Conservation (phyloP, 2,888 invertebrate species). For the Lysandra bellargus region DNA sequence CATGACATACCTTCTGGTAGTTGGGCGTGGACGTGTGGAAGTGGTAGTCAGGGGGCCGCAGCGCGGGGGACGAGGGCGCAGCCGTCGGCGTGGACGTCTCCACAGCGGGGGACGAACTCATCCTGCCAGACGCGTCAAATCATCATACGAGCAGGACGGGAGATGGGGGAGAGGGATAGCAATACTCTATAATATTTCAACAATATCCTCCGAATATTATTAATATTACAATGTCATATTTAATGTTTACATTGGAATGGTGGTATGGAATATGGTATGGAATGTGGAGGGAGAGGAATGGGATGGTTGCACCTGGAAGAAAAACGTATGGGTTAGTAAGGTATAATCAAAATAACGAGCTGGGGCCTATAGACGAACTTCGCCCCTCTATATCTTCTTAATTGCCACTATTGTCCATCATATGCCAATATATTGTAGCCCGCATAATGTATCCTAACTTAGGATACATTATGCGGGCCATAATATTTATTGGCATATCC, state of each 20-base stretch:
- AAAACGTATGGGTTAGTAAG: background rate
- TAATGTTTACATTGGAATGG: background rate
- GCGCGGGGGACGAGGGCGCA: slow-evolving; percentile 66
- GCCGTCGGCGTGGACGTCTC: slow-evolving; percentile 72
- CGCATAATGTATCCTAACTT: background rate
- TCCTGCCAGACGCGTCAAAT: slow-evolving; percentile 64
- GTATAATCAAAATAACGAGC: no score
- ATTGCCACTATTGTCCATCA: background rate
- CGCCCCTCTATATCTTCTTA: no score
- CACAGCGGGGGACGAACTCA: slow-evolving; percentile 77
- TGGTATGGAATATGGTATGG: background rate
- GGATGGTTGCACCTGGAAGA: background rate
- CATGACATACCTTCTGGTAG: slow-evolving; percentile 57
- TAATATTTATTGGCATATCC: background rate
- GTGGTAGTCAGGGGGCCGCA: slow-evolving; percentile 56
- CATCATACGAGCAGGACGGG: slow-evolving; percentile 55
- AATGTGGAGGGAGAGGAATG: slow-evolving; percentile 4
- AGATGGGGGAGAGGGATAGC: slow-evolving; percentile 26
- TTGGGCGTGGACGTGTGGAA: slow-evolving; percentile 72
- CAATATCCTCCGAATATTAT: background rate
- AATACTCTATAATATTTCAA: slow-evolving; percentile 29
- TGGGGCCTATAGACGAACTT: no score
- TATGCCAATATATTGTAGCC: no score
- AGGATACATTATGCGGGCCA: no score
- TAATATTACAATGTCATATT: background rate